Evolutionary conservation across 2,113 vertebrate species (phyloP).

Genomic region (Emydocephalus ijimae): DNA sequence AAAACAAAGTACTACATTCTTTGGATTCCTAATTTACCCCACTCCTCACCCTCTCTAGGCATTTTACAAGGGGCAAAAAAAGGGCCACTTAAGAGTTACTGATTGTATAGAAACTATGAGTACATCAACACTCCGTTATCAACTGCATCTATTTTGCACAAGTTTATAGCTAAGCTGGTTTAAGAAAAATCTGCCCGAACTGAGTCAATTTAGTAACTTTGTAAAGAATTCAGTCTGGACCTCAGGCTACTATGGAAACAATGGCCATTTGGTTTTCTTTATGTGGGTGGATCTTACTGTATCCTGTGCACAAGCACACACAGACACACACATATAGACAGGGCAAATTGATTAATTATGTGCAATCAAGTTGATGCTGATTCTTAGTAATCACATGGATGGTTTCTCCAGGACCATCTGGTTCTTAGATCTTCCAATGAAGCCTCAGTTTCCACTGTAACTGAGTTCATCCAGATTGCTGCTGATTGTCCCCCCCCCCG

Average conservation of each 20-base stretch:
- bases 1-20: not conserved
- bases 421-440: not conserved
- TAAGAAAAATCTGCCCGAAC: not conserved
- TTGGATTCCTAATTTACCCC: conserved; percentile 13
- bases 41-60: not conserved
- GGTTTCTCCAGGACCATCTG: not conserved
- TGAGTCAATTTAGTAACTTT: not conserved
- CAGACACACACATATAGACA: not conserved
- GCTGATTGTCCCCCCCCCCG: not conserved
- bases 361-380: not conserved
- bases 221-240: not conserved
- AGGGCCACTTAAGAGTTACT: not conserved
- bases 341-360: not conserved
- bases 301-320: not conserved
- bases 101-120: not conserved
- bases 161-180: not conserved
- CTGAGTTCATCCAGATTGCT: not conserved
- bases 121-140: not conserved
- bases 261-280: not conserved
- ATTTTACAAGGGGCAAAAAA: not conserved
- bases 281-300: not conserved
- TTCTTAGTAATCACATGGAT: not conserved
- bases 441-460: not conserved
- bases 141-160: not conserved
- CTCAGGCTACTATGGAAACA: not conserved